Evolutionary conservation across 2,888 invertebrate genomes (phyloP), one percentile per base, ranked within the genome.

Genomic region (Sesia bembeciformis): DNA sequence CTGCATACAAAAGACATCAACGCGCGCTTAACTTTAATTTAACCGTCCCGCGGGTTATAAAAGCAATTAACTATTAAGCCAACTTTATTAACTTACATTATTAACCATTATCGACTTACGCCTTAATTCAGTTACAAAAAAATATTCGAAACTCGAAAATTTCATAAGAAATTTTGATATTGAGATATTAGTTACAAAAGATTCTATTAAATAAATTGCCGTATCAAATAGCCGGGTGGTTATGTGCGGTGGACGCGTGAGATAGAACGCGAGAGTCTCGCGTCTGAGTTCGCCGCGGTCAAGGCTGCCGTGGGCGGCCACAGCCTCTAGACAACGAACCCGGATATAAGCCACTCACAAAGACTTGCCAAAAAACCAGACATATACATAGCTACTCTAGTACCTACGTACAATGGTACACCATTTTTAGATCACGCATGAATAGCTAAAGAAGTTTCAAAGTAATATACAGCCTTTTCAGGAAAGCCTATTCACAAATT

Each of bases 271-370:
- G 46, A 46, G 46, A 46, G 46, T 68, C 66, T 65, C 65, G 66
- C 62, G 72, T 61, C 60, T 58, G 72, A 72, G 82, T 79, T 81
- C 80, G 76, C 62, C 54, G 70, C 84, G 88, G 88, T 87, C 88
- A 87, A 88, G 88, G 88, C 73, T 79, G 67, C 63, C 68, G 85
- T 84, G 81, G 86, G 86, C 83, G 79, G 72, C 66, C 65, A 54
- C 55, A 60, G 61, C 57, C 62, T 58, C 68, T 71, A 76, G 73
- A 65, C 78, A 71, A 68, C 77, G 81, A 81, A 88, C 87, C 88
- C 88, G 88, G 88, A 88, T 84, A 73, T 57, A 60, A 58, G 55
- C 64, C 61, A 58, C 61, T 64, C 46, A 65, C 67, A 63, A 62
- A 63, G 59, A 62, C 59, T 58, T 8, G n/a, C n/a, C 46, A 46